A percentile compares a stretch with the other conserved stretches of the same genome.
phyloP scores from a whole-genome alignment of 2,113 vertebrate genomes.

The Tinamus guttatus region DNA sequence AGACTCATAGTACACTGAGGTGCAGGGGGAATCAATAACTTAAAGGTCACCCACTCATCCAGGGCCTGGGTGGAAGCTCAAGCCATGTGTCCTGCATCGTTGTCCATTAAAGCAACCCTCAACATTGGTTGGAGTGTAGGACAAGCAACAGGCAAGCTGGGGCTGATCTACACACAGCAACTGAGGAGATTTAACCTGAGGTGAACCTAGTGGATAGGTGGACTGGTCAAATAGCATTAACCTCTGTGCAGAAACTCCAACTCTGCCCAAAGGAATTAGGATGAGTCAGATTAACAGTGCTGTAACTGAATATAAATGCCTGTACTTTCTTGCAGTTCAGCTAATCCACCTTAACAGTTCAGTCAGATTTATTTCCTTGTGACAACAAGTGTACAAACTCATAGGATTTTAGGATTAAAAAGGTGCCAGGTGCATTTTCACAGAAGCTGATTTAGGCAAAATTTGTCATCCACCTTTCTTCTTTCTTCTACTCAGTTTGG shows the following conservation, averaged over 20 bases:
- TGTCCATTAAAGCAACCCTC: too few species aligned
- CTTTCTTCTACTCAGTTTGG: not conserved
- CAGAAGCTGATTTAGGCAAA: accelerated
- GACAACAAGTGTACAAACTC: not conserved
- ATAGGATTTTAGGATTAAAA: not conserved
- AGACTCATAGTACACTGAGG: not conserved
- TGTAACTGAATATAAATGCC: not conserved
- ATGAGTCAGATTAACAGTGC: not conserved
- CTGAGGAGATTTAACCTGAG: not conserved
- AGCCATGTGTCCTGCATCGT: not conserved
- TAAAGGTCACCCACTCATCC: not conserved
- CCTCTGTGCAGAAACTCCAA: not conserved
- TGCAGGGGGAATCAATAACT: not conserved
- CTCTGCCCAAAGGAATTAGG: not conserved
- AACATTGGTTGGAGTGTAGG: not conserved
- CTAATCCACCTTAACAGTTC: not conserved
- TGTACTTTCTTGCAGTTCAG: not conserved
- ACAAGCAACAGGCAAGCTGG: not conserved
- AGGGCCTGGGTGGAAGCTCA: not conserved
- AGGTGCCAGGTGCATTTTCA: not conserved
- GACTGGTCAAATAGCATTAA: not conserved
- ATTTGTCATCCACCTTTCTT: not conserved
- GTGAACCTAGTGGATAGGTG: not conserved
- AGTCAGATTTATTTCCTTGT: not conserved
- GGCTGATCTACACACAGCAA: not conserved